Base-by-base conservation (phyloP, 2,113 vertebrate genomes). In the Charadrius vociferus region DNA sequence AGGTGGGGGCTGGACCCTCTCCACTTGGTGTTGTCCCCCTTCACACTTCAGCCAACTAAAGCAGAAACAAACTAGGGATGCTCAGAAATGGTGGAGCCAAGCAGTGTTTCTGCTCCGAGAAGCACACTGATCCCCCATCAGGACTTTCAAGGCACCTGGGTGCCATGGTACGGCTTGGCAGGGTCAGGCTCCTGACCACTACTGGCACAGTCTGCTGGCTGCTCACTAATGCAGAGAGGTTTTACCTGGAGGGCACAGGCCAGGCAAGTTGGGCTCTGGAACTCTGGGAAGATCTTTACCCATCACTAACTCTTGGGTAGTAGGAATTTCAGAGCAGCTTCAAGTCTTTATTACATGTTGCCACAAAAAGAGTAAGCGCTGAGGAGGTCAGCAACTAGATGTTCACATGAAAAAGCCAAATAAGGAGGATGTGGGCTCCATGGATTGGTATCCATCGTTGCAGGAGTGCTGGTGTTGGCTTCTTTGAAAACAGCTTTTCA, bases 11-110 rank as follows among this genome's bases (percentile, higher is more conserved):
- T 45, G 39, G 27, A 81, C 20, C 15, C 2, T 70, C 50, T 82
- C 9, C 11, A 8, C 8, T 50, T 13, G 3, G 30, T 2, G 0
- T 11, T 72, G 47, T 0, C 7, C 3, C 2, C 0, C 18, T 68
- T 23, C 22, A 17, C 13, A 3, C 3, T 56, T 18, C 52, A 83
- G 43, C n/a, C 37, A 86, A 37, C 20, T 27, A 41, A 59, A 75
- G 22, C 14, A 65, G 68, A 94, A 77, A 0, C 12, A 34, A 45
- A 85, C 3, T 11, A 29, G 5, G 6, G 12, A 27, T 1, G 1
- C 8, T 30, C 15, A 20, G 55, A 62, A 81, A 62, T 34, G 1
- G 6, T 3, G 20, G 10, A 72, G 18, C 7, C 0, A 2, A 47
- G 36, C 0, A 2, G 22, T 49, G 81, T 4, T 14, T 92, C 29